A percentile compares a stretch with the other conserved stretches of the same genome.
These are phyloP conservation scores for Cerceris rybyensis DNA, from an alignment of 2,888 invertebrate species.

Conservation along the genomic window DNA sequence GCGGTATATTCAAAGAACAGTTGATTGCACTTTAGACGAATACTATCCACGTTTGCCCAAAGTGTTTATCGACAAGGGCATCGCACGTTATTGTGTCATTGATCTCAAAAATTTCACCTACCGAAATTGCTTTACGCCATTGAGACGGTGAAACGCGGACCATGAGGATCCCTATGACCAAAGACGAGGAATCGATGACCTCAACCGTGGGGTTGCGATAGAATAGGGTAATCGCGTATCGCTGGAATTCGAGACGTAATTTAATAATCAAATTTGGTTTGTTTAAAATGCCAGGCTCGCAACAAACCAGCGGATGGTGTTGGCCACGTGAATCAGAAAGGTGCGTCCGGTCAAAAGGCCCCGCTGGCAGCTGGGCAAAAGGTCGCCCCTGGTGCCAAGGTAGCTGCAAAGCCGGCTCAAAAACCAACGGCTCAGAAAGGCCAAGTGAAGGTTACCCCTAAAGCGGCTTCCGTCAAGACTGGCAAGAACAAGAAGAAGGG, in stretches of 20 bases:
- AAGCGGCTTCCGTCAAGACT: conserved; percentile 84
- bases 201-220: not conserved
- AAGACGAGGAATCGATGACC: too few species aligned
- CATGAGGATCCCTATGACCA: too few species aligned
- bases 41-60: too few species aligned
- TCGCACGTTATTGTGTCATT: too few species aligned
- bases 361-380: conserved; percentile 85
- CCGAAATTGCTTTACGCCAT: too few species aligned
- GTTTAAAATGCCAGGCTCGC: conserved; percentile 85
- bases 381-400: conserved; percentile 84
- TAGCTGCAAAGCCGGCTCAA: conserved; percentile 85
- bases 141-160: too few species aligned
- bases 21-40: too few species aligned
- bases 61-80: too few species aligned
- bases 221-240: not conserved
- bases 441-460: conserved; percentile 84
- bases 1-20: not conserved
- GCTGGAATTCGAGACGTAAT: not conserved
- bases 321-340: conserved; percentile 89
- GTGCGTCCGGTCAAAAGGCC: conserved; percentile 86
- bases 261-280: conserved; percentile 31
- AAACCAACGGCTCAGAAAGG: conserved; percentile 90
- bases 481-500: conserved; percentile 90
- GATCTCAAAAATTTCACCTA: too few species aligned
- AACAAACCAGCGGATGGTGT: conserved; percentile 92